Percentiles rank a stretch among this genome's conserved stretches.
Conservation (phyloP, 2,888 invertebrate species). For the Scotopteryx bipunctaria region DNA sequence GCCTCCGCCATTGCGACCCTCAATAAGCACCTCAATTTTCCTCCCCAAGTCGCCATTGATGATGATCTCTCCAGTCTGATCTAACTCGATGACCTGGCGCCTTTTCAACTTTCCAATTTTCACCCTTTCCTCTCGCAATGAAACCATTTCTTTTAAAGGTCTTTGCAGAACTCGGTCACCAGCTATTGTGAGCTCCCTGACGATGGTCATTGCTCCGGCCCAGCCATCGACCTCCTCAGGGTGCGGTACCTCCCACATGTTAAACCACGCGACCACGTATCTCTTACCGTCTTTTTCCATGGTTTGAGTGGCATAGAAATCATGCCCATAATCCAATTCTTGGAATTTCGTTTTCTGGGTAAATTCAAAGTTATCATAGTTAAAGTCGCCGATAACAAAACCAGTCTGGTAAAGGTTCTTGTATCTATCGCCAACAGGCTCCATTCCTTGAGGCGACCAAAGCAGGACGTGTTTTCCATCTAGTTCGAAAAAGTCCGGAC, state of each 20-base stretch:
- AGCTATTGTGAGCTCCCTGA: conserved; percentile 61
- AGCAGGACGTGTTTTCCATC: conserved; percentile 69
- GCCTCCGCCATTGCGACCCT: conserved; percentile 60
- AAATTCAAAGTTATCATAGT: conserved; percentile 68
- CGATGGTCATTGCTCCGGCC: conserved; percentile 71
- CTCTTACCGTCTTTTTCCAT: conserved; percentile 62
- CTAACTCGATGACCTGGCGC: conserved; percentile 48
- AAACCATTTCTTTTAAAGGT: conserved; percentile 58
- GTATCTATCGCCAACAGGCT: conserved; percentile 66
- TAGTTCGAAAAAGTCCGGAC: conserved; percentile 78
- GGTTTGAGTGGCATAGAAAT: conserved; percentile 77
- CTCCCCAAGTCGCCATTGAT: conserved; percentile 52
- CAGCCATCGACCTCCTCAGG: conserved; percentile 72
- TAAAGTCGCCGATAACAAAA: conserved; percentile 72
- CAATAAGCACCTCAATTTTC: conserved; percentile 55
- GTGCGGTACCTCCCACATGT: conserved; percentile 69
- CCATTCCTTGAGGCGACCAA: conserved; percentile 73
- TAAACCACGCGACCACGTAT: conserved; percentile 70
- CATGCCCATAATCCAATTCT: conserved; percentile 75
- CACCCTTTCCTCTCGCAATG: conserved; percentile 50
- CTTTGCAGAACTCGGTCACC: conserved; percentile 62
- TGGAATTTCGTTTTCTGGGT: conserved; percentile 63
- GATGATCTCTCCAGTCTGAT: conserved; percentile 63
- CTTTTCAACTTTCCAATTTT: conserved; percentile 45
- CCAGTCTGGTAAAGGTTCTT: conserved; percentile 70